Percentiles rank a stretch among this genome's conserved stretches.
Evolutionary conservation across 1,140 invertebrate genomes (phyloP).

Genomic region (Plodia interpunctella): DNA sequence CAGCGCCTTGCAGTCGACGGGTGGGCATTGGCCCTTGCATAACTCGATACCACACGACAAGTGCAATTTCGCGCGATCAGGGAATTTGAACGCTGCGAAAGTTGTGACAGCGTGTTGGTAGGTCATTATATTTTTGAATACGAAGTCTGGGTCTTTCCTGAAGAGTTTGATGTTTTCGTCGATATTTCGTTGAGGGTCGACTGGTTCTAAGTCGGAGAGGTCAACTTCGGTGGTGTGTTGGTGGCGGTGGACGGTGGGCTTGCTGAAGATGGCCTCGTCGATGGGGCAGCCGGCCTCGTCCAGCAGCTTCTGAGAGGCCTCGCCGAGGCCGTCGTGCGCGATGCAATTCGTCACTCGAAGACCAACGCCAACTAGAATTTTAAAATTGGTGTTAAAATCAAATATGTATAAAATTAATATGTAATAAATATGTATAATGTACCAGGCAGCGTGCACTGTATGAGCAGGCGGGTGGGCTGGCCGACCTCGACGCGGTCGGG

Average conservation of each 20-base stretch:
- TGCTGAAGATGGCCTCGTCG: slow-evolving; percentile 81
- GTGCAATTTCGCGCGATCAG: slow-evolving; percentile 84
- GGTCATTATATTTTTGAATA: slow-evolving; percentile 74
- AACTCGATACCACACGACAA: slow-evolving; percentile 81
- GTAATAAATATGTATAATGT: too few relatives aligned
- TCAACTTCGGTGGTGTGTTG: slow-evolving; percentile 56
- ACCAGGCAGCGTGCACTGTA: slow-evolving; percentile 83
- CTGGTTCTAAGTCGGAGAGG: slow-evolving; percentile 47
- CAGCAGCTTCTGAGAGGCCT: slow-evolving; percentile 82
- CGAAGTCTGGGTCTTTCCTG: slow-evolving; percentile 50
- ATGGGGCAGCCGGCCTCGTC: slow-evolving; percentile 85
- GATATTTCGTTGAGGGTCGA: slow-evolving; percentile 38
- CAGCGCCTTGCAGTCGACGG: slow-evolving; percentile 74
- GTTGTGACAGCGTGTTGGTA: slow-evolving; percentile 80
- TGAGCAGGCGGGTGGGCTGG: slow-evolving; percentile 81
- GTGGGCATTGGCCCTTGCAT: slow-evolving; percentile 82
- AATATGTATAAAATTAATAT: too few relatives aligned
- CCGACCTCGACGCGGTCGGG: slow-evolving; percentile 81
- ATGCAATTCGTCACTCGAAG: slow-evolving; percentile 84
- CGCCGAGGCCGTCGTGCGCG: slow-evolving; percentile 85
- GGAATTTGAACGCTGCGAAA: slow-evolving; percentile 89
- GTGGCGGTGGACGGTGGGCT: slow-evolving; percentile 64
- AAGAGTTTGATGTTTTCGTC: slow-evolving; percentile 44
- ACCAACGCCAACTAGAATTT: slow-evolving; percentile 80
- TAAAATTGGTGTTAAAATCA: background rate